Evolutionary conservation across 2,113 vertebrate genomes (phyloP).

Genomic region (Dasyprocta punctata): DNA sequence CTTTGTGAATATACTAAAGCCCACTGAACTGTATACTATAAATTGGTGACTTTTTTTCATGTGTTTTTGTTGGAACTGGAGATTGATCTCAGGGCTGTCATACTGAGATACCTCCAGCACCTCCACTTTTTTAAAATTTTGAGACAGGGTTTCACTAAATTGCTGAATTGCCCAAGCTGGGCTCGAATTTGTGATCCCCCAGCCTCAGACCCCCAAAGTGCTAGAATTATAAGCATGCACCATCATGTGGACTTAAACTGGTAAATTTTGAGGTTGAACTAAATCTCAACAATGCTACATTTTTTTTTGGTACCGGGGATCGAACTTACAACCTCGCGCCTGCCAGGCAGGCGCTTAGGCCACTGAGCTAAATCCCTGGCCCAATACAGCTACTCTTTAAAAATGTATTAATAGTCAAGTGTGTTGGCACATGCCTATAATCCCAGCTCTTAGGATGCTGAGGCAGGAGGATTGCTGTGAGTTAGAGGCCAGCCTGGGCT

Average conservation of each 20-base stretch:
- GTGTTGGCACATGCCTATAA: too few relatives aligned
- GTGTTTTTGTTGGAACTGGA: background rate
- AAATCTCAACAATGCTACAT: background rate
- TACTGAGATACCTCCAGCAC: background rate
- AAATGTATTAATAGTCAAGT: too few relatives aligned
- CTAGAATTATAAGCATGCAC: background rate
- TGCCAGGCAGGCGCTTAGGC: too few relatives aligned
- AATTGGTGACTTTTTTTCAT: background rate
- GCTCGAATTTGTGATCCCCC: background rate
- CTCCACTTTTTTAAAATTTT: background rate
- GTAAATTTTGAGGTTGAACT: background rate
- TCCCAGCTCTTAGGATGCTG: too few relatives aligned
- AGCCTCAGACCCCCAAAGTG: background rate
- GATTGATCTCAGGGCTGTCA: background rate
- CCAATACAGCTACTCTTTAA: too few relatives aligned
- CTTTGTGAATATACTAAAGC: background rate
- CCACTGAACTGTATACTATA: background rate
- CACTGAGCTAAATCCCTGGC: too few relatives aligned
- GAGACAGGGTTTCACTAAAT: background rate
- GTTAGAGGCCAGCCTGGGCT: too few relatives aligned
- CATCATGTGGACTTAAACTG: background rate
- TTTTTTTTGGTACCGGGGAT: too few relatives aligned
- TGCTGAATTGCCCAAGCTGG: background rate
- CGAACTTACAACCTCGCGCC: background rate
- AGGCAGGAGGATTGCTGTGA: too few relatives aligned